A percentile compares a stretch with the other conserved stretches of the same genome.
phyloP scores from a whole-genome alignment of 2,888 invertebrate species.

The Himalopsyche anomala region DNA sequence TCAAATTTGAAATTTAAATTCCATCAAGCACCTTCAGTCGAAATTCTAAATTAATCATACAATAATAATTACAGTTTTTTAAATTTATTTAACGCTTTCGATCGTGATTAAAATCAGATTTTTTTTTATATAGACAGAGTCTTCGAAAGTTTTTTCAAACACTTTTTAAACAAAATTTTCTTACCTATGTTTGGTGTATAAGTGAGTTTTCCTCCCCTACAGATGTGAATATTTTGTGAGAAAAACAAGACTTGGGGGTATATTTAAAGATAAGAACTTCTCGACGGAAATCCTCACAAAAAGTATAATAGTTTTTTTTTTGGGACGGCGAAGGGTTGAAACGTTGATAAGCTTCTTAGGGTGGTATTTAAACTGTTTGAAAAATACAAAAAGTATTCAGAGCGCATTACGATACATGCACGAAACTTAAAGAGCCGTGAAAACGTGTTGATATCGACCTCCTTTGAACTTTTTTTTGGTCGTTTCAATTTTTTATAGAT shows the following conservation, averaged over 20 bases:
- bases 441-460: too few relatives aligned
- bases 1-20: too few relatives aligned
- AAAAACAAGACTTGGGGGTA: conserved; percentile 23
- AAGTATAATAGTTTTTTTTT: conserved; percentile 43
- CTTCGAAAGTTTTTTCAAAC: background rate
- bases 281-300: conserved; percentile 41
- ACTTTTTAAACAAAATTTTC: conserved; percentile 3
- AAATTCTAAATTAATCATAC: background rate
- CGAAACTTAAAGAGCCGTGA: too few relatives aligned
- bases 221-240: conserved; percentile 25
- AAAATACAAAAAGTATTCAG: background rate
- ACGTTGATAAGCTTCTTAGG: conserved; percentile 5
- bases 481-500: too few relatives aligned
- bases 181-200: conserved; percentile 15
- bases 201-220: conserved; percentile 14
- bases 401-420: too few relatives aligned
- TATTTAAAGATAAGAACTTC: conserved; percentile 48
- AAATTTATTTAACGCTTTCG: background rate
- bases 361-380: conserved; percentile 26
- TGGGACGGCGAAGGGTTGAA: conserved; percentile 13
- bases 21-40: too few relatives aligned
- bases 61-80: background rate
- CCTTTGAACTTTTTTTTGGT: too few relatives aligned
- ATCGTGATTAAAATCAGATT: background rate
- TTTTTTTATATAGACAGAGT: background rate